A percentile compares a stretch with the other conserved stretches of the same genome.
Evolutionary conservation across 2,888 invertebrate species (phyloP).

Genomic region (Schrankia costaestrigalis): DNA sequence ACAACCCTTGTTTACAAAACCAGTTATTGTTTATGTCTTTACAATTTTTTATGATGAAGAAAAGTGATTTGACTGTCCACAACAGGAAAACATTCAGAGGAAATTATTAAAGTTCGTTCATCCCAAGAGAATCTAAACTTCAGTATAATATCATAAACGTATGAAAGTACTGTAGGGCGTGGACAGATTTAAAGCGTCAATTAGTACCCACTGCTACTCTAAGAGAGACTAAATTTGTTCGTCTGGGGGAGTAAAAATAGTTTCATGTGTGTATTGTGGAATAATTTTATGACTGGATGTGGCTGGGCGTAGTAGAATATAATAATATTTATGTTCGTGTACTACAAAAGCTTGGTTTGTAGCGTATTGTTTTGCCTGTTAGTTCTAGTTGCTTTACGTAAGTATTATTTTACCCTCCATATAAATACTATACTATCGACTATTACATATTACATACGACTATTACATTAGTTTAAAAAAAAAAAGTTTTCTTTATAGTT

Average conservation of each 20-base stretch:
- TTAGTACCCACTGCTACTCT: slow-evolving; percentile 56
- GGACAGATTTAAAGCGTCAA: slow-evolving; percentile 74
- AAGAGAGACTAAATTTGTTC: slow-evolving; percentile 63
- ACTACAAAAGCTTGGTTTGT: too few relatives aligned
- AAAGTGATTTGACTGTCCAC: background rate
- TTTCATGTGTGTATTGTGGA: slow-evolving; percentile 39
- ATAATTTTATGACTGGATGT: slow-evolving; percentile 33
- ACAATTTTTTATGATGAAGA: background rate
- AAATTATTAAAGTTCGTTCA: slow-evolving; percentile 23
- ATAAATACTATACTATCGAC: too few relatives aligned
- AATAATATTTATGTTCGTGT: too few relatives aligned
- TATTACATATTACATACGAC: too few relatives aligned
- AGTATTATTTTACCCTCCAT: too few relatives aligned
- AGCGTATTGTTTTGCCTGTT: too few relatives aligned
- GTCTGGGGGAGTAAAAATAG: slow-evolving; percentile 60
- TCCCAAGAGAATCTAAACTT: slow-evolving; percentile 14
- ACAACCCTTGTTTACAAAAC: too few relatives aligned
- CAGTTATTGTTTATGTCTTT: too few relatives aligned
- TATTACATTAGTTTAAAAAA: too few relatives aligned
- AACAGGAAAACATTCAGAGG: background rate
- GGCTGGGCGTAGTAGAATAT: slow-evolving; percentile 15
- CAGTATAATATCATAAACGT: slow-evolving; percentile 39
- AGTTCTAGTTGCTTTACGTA: too few relatives aligned
- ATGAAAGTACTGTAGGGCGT: slow-evolving; percentile 44
- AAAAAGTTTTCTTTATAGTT: too few relatives aligned